Evolutionary conservation across 2,888 invertebrate genomes (phyloP).

Genomic region (Philonicus albiceps): DNA sequence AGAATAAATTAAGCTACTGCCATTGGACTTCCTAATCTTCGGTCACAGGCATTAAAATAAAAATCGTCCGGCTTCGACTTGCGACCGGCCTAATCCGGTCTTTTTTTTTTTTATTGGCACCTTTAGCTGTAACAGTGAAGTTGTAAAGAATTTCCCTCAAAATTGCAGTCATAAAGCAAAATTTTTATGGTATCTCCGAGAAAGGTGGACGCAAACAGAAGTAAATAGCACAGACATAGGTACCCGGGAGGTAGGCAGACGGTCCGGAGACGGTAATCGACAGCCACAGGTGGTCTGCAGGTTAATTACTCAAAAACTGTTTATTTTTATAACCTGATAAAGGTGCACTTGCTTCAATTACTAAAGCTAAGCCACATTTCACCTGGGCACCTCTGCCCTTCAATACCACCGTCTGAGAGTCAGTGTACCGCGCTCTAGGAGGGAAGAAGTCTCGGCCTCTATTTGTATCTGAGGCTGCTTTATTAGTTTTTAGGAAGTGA

Average conservation of each 20-base stretch:
- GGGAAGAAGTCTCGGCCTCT: not conserved
- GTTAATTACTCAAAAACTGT: constrained; percentile 12
- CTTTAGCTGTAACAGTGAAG: not conserved
- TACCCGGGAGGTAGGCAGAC: not conserved
- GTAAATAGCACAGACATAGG: not conserved
- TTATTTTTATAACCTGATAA: constrained; percentile 8
- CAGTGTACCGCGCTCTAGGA: not conserved
- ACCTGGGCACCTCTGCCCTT: not conserved
- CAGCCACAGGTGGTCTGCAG: constrained; percentile 17
- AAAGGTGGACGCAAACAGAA: not conserved
- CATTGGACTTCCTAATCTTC: not conserved
- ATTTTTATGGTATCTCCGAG: not conserved
- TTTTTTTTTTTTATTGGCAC: not conserved
- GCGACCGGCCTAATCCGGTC: not conserved
- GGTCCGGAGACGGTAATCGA: not conserved
- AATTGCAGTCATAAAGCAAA: not conserved
- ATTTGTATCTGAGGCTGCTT: not conserved
- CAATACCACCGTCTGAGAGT: not conserved
- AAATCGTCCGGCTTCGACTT: not conserved
- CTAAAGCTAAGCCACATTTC: not conserved
- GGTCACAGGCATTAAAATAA: not conserved
- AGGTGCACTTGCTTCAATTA: constrained; percentile 8
- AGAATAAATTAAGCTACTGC: not conserved
- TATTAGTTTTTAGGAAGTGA: constrained; percentile 3
- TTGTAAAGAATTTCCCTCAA: constrained; percentile 6